Evolutionary conservation across 1,140 invertebrate genomes (phyloP).

Genomic region (Atta cephalotes): DNA sequence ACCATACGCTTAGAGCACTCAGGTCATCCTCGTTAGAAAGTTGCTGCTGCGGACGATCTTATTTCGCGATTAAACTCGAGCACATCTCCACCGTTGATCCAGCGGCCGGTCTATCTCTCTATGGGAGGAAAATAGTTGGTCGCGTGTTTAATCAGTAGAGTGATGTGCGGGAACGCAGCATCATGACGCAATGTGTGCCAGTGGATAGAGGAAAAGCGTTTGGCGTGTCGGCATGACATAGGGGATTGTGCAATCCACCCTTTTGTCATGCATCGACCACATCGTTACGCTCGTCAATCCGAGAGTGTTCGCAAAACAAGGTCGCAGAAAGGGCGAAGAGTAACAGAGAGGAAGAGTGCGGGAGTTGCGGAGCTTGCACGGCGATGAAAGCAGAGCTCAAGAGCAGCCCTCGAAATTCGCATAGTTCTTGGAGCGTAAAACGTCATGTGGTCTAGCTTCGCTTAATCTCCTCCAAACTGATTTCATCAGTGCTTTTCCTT

Average conservation of each 20-base stretch:
- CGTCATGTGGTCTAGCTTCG: slow-evolving; percentile 14
- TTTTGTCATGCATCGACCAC: slow-evolving; percentile 70
- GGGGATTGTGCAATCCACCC: slow-evolving; percentile 38
- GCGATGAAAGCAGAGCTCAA: background rate
- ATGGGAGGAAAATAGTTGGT: background rate
- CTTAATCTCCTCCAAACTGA: slow-evolving; percentile 33
- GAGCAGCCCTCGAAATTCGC: slow-evolving; percentile 20
- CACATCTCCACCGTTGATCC: background rate
- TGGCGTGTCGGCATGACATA: slow-evolving; percentile 21
- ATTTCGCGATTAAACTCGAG: slow-evolving; percentile 38
- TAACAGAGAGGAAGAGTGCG: background rate
- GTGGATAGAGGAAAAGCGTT: slow-evolving; percentile 41
- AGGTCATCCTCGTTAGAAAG: background rate
- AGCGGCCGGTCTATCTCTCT: background rate
- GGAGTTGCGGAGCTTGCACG: background rate
- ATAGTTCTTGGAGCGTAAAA: slow-evolving; percentile 32
- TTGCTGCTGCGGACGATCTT: slow-evolving; percentile 18
- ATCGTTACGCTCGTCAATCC: slow-evolving; percentile 69
- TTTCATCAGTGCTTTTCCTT: slow-evolving; percentile 13
- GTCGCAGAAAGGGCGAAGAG: slow-evolving; percentile 30
- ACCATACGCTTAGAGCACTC: background rate
- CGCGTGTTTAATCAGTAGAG: background rate
- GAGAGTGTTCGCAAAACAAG: slow-evolving; percentile 54
- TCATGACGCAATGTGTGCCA: background rate
- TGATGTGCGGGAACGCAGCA: background rate